Conservation (phyloP, 2,888 invertebrate genomes). For the Drosophila diplacantha region DNA sequence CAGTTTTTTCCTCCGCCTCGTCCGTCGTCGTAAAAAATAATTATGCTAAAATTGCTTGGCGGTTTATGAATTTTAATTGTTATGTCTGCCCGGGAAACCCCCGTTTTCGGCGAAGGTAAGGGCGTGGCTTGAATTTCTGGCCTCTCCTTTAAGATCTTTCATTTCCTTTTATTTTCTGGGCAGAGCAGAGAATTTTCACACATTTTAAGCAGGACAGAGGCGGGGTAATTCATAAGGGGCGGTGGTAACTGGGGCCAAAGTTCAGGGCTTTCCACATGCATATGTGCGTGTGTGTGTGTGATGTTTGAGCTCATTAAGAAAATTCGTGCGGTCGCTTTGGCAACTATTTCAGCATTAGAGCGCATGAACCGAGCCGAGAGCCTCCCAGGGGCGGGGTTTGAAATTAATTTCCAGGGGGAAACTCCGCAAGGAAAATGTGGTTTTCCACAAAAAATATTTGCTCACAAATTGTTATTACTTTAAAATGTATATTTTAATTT, state of each 20-base stretch:
- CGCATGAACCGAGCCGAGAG: constrained; percentile 3
- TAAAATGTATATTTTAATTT: too few relatives aligned
- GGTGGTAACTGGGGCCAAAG: not conserved
- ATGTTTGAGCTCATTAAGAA: constrained; percentile 62
- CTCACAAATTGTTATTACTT: not conserved
- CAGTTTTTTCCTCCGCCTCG: constrained; percentile 31
- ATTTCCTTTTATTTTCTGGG: constrained; percentile 11
- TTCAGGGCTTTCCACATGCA: constrained; percentile 8
- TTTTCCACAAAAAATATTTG: not conserved
- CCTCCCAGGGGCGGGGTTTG: constrained; percentile 20
- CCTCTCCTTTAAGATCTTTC: constrained; percentile 22
- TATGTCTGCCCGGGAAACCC: constrained; percentile 39
- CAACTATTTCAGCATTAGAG: constrained; percentile 49
- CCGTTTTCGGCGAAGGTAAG: constrained; percentile 10
- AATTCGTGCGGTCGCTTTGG: constrained; percentile 59
- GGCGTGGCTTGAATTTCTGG: constrained; percentile 40
- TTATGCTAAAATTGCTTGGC: constrained; percentile 55
- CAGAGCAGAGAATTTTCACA: constrained; percentile 47
- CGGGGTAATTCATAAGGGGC: constrained; percentile 1
- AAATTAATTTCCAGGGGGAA: not conserved
- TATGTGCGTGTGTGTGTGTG: constrained; percentile 20
- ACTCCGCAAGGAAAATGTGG: not conserved
- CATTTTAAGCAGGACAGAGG: constrained; percentile 40
- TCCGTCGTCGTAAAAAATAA: constrained; percentile 49
- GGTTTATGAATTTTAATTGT: constrained; percentile 64